Conservation (phyloP, 2,888 invertebrate genomes). For the Andrena minutula region DNA sequence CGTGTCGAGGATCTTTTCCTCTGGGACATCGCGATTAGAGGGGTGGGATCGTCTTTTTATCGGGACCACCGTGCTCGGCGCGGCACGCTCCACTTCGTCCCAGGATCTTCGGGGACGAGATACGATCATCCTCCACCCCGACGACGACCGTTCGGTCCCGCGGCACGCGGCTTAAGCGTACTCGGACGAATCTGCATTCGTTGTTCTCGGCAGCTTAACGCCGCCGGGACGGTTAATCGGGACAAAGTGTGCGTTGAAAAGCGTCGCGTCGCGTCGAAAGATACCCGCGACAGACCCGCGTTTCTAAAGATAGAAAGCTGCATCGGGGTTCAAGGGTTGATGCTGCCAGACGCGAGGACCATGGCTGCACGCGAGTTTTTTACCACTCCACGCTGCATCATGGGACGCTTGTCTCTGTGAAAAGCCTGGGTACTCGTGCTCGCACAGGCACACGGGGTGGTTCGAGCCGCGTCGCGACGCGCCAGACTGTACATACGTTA, state of each 20-base stretch:
- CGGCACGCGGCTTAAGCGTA: constrained; percentile 20
- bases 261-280: background rate
- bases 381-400: constrained; percentile 16
- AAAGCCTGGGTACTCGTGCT: too few species aligned
- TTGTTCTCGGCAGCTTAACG: constrained; percentile 6
- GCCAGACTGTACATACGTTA: background rate
- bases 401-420: constrained; percentile 22
- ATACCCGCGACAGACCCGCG: background rate
- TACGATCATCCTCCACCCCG: constrained; percentile 14
- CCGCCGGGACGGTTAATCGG: constrained; percentile 1
- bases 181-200: constrained; percentile 18
- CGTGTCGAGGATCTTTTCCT: constrained; percentile 8
- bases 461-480: constrained; percentile 7
- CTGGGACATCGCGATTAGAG: constrained; percentile 52
- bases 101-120: constrained; percentile 29
- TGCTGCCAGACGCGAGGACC: constrained; percentile 11
- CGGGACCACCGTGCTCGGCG: constrained; percentile 52
- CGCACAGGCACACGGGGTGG: background rate
- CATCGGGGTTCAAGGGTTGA: constrained; percentile 27
- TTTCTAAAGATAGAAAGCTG: constrained; percentile 25
- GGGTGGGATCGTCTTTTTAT: constrained; percentile 34
- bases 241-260: background rate
- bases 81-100: constrained; percentile 10
- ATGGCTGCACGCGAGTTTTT: constrained; percentile 15
- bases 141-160: constrained; percentile 2